These are phyloP conservation scores for Macrotus californicus DNA, from an alignment of 2,113 vertebrate genomes.

Conservation along the genomic window DNA sequence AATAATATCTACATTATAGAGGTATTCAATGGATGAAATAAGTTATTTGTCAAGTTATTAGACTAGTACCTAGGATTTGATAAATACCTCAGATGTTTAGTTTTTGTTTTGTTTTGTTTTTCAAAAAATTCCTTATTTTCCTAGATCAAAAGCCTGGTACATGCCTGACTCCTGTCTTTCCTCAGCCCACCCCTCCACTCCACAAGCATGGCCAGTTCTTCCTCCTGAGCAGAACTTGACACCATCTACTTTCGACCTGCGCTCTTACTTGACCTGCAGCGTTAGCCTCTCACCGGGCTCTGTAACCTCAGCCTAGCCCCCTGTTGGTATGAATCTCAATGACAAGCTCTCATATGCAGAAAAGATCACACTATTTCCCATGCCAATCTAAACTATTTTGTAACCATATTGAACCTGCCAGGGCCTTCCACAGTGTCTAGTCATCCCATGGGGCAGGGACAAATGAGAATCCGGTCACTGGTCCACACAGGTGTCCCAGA, in stretches of 20 bases:
- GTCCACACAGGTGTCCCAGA: background rate
- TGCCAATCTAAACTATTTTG: background rate
- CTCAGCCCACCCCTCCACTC: background rate
- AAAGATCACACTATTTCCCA: background rate
- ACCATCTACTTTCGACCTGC: fast-evolving
- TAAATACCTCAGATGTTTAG: background rate
- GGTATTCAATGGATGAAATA: background rate
- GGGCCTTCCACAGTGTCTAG: background rate
- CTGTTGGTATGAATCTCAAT: background rate
- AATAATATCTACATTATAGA: background rate
- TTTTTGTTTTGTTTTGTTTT: background rate
- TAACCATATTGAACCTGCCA: background rate
- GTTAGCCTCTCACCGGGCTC: background rate
- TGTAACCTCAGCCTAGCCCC: background rate
- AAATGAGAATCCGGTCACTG: background rate
- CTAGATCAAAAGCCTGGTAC: background rate
- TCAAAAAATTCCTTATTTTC: background rate
- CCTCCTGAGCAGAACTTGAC: background rate
- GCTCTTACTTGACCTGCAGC: background rate
- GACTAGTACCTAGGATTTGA: background rate
- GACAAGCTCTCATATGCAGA: background rate
- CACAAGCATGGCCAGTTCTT: background rate
- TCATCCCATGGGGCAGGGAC: background rate
- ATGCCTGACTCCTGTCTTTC: background rate
- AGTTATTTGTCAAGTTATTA: background rate